These are phyloP conservation scores for Theristicus caerulescens DNA, from an alignment of 2,113 vertebrate species.

Conservation along the genomic window DNA sequence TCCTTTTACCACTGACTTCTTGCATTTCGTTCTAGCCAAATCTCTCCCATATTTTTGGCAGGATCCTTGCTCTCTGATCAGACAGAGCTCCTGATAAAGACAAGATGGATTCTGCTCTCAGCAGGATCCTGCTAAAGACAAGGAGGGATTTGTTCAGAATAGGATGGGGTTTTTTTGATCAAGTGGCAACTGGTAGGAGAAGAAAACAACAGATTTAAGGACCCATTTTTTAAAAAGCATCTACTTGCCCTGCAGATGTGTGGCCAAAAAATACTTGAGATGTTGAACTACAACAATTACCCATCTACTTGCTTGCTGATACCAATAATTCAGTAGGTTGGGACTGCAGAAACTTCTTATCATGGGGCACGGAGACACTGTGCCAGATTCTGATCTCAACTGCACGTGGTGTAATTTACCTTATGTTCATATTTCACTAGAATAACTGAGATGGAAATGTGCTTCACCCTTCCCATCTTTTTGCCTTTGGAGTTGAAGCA, in stretches of 20 bases:
- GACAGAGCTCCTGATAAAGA: not conserved
- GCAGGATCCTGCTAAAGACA: not conserved
- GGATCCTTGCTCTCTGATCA: not conserved
- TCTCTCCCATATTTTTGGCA: not conserved
- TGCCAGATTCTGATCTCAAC: conserved; percentile 28
- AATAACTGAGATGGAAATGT: not conserved
- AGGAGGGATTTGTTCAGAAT: not conserved
- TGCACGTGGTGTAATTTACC: not conserved
- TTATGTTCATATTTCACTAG: not conserved
- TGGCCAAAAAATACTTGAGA: not conserved
- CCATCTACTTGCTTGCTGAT: not conserved
- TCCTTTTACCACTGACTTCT: not conserved
- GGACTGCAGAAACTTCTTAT: not conserved
- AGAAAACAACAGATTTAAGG: not conserved
- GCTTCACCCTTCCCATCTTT: not conserved
- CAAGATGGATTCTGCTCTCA: not conserved
- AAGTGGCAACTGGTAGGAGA: not conserved
- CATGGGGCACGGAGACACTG: not conserved
- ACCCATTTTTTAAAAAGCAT: not conserved
- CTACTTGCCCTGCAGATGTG: not conserved
- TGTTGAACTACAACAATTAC: not conserved
- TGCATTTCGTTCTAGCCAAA: not conserved
- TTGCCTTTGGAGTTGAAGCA: not conserved
- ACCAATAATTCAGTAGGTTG: not conserved
- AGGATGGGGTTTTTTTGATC: not conserved